Evolutionary conservation across 2,797 vertebrate genomes (phyloP), one percentile per base, ranked within the genome.

Genomic region (Periophthalmus magnuspinnatus): DNA sequence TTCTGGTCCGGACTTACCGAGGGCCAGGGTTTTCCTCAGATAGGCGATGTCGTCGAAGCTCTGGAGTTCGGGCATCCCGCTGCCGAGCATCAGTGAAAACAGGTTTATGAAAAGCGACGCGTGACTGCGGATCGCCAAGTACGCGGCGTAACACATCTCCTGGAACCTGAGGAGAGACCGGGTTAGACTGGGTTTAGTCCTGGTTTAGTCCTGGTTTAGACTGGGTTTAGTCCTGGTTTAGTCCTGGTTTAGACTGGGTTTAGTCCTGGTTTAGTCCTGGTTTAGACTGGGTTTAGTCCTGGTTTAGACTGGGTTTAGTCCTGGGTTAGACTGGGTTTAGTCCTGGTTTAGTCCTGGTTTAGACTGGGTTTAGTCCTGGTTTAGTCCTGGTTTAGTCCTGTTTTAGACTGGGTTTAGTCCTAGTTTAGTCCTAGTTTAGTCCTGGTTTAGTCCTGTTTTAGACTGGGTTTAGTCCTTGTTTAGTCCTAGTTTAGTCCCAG

Each of bases 131-230:
- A 98, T 98, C 68, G 97, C 97, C 71, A 98, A 92, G 70, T 99
- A 99, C 73, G 97, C 97, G 87, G 98, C 98, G 70, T 98, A 99
- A 85, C 97, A 98, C 97, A 98, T 99, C 91, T 99, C 97, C 91
- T 99, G 97, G 90, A 99, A 99, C 92, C 97, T 99, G 86, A 17
- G 0, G 14, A 70, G 6, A 50, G 8, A 57, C 34, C 11, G 0
- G 14, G 5, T 22, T 9, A 59, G 10, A 41, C 24, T 28, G 28
- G 6, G 6, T 45, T 45, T 45, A 41, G 38, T 41, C 38, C 38
- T 5, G 38, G 5, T 41, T 41, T 41, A 41, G 38, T 41, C 38
- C 38, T 41, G 38, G 5, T 41, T 10, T 10, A 41, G 38, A 41
- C 38, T 38, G 41, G 38, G 5, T 41, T 41, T 41, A 41, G 10